These are phyloP conservation scores for Pseudomugil gertrudae DNA, from an alignment of 2,797 vertebrate species.

Conservation along the genomic window DNA sequence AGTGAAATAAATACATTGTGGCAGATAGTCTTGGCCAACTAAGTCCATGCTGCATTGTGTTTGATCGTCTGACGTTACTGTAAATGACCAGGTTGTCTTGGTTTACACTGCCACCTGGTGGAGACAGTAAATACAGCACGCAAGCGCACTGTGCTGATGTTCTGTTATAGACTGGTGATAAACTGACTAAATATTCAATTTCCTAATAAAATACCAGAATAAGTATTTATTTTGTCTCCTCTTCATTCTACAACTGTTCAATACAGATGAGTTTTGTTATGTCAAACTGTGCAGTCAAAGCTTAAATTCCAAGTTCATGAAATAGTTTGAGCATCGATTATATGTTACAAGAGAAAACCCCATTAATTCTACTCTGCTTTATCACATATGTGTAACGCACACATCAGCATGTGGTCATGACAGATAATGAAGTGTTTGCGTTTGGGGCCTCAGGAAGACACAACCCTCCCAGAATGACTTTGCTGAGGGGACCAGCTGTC, in stretches of 20 bases:
- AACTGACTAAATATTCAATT: background rate
- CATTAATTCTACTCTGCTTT: slow-evolving; percentile 6
- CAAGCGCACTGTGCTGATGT: background rate
- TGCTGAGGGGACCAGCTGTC: slow-evolving; percentile 14
- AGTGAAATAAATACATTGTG: slow-evolving; percentile 37
- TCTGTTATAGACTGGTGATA: background rate
- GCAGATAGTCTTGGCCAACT: slow-evolving; percentile 43
- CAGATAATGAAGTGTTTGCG: slow-evolving; percentile 73
- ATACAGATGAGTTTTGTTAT: background rate
- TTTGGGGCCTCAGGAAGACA: slow-evolving; percentile 48
- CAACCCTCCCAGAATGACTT: slow-evolving; percentile 60
- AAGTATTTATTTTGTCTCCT: background rate
- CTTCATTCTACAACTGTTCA: background rate
- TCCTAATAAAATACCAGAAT: background rate
- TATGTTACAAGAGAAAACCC: slow-evolving; percentile 38
- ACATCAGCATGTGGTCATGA: slow-evolving; percentile 62
- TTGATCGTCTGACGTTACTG: slow-evolving; percentile 32
- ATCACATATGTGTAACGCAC: slow-evolving; percentile 17
- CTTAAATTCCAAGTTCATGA: background rate
- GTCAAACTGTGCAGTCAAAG: background rate
- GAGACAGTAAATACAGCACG: slow-evolving; percentile 1
- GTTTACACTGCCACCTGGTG: slow-evolving; percentile 64
- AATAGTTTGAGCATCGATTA: background rate
- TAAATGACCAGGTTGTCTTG: slow-evolving; percentile 11
- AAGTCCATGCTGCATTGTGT: slow-evolving; percentile 30